These are phyloP conservation scores for Brenthis daphne DNA, from an alignment of 2,888 invertebrate genomes.

Conservation along the genomic window DNA sequence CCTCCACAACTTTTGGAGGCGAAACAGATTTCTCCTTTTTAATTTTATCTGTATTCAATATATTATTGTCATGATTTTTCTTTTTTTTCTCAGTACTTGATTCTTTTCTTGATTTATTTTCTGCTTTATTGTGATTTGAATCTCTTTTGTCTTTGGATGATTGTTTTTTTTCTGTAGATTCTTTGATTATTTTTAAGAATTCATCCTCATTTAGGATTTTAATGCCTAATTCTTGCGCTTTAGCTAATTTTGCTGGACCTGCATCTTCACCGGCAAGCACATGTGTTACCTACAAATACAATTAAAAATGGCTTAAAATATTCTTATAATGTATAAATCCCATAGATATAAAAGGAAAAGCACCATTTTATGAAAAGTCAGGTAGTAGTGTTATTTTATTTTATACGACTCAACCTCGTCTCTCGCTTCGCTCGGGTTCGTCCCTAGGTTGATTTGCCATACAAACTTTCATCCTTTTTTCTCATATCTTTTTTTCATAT, in stretches of 20 bases:
- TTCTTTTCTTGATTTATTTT: conserved; percentile 38
- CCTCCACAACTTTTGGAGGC: conserved; percentile 15
- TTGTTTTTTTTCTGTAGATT: conserved; percentile 65
- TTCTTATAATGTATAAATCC: too few species aligned
- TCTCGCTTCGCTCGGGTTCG: too few species aligned
- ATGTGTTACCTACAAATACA: conserved; percentile 83
- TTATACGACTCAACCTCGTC: too few species aligned
- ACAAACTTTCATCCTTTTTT: too few species aligned
- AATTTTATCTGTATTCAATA: conserved; percentile 18
- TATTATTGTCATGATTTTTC: conserved; percentile 16
- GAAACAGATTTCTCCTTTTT: conserved; percentile 35
- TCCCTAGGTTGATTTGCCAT: too few species aligned
- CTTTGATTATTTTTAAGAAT: conserved; percentile 88
- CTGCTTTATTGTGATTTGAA: conserved; percentile 43
- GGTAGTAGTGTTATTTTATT: too few species aligned
- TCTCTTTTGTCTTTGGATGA: conserved; percentile 42
- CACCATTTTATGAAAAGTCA: too few species aligned
- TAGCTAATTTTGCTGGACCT: conserved; percentile 91
- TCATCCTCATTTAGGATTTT: conserved; percentile 91
- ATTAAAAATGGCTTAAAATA: background rate
- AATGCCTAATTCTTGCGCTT: conserved; percentile 87
- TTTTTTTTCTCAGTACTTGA: conserved; percentile 25
- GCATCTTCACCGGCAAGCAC: conserved; percentile 92
- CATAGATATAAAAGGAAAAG: too few species aligned
- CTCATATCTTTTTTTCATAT: too few species aligned